phyloP scores from a whole-genome alignment of 1,140 invertebrate genomes.

The Drosophila saltans region DNA sequence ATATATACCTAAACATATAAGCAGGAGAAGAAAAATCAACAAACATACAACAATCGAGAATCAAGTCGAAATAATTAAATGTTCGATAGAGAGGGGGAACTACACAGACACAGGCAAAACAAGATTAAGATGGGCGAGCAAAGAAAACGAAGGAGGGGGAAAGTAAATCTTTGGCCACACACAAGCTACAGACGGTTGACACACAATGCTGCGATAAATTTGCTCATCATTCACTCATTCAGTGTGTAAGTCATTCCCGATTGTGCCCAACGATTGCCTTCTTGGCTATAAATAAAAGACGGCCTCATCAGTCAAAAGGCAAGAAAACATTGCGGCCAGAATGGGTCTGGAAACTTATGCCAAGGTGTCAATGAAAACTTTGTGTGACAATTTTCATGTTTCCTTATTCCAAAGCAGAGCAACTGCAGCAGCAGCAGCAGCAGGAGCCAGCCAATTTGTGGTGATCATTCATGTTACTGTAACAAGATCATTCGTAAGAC shows the following conservation, averaged over 20 bases:
- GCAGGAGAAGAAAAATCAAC: not conserved
- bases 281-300: constrained; percentile 72
- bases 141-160: not conserved
- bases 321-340: not conserved
- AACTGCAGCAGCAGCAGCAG: constrained; percentile 30
- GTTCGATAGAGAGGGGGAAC: constrained; percentile 56
- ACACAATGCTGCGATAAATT: constrained; percentile 81
- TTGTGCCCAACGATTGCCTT: constrained; percentile 42
- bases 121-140: constrained; percentile 39
- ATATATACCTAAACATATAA: constrained; percentile 9
- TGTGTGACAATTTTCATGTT: constrained; percentile 55
- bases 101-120: constrained; percentile 42
- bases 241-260: constrained; percentile 77
- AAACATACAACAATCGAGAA: constrained; percentile 42
- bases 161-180: constrained; percentile 53
- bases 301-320: constrained; percentile 66
- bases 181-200: constrained; percentile 59
- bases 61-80: constrained; percentile 80
- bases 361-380: constrained; percentile 71
- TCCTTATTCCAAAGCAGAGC: constrained; percentile 55
- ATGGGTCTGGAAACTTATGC: constrained; percentile 28
- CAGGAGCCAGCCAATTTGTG: constrained; percentile 62
- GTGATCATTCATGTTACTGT: constrained; percentile 79
- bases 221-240: constrained; percentile 81
- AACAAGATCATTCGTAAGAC: constrained; percentile 69